Conservation (phyloP, 2,888 invertebrate species). For the Creontiades dilutus region DNA sequence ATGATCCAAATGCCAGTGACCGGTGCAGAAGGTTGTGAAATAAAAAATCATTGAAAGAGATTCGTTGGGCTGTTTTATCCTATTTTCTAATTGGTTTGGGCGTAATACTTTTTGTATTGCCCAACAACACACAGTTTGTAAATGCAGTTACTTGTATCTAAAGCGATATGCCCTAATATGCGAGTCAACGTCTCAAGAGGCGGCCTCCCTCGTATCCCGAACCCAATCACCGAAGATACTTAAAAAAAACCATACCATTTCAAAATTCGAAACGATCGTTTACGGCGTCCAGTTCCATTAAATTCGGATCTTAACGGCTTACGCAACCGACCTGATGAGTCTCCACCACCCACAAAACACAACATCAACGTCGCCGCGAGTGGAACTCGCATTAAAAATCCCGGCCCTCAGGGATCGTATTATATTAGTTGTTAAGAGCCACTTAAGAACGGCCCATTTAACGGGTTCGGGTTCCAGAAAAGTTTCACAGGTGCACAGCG, state of each 20-base stretch:
- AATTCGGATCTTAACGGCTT: not conserved
- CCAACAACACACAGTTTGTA: no score
- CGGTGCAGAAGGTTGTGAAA: no score
- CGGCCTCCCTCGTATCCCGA: not conserved
- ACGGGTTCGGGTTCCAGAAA: slow-evolving; percentile 62
- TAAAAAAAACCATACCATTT: slow-evolving; percentile 10
- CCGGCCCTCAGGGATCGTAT: slow-evolving; percentile 50
- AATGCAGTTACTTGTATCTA: no score
- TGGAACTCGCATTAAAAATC: slow-evolving; percentile 45
- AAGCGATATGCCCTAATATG: no score
- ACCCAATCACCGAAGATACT: not conserved
- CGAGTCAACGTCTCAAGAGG: no score
- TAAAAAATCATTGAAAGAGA: no score
- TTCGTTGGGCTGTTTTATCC: no score
- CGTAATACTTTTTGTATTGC: no score
- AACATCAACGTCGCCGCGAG: slow-evolving; percentile 17
- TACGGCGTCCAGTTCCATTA: not conserved
- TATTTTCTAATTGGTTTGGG: no score
- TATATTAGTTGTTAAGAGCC: slow-evolving; percentile 70
- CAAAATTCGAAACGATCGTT: not conserved
- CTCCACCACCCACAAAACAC: slow-evolving; percentile 25
- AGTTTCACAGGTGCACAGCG: slow-evolving; percentile 67
- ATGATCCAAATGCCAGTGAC: no score
- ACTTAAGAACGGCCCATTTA: slow-evolving; percentile 58
- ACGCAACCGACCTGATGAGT: not conserved